phyloP scores from a whole-genome alignment of 2,888 invertebrate species.

The Lysandra bellargus region DNA sequence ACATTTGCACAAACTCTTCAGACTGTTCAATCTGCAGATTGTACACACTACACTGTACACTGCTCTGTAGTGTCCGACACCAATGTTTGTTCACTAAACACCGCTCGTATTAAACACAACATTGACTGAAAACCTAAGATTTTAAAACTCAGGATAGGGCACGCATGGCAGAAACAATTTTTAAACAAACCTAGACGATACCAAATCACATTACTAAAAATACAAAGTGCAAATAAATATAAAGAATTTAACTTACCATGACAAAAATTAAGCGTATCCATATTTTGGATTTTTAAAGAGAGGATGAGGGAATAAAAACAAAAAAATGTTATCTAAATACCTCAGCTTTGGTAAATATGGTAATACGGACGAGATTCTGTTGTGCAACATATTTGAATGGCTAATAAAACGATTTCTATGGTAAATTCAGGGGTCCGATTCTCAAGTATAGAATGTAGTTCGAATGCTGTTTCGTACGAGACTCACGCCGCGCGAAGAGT shows the following conservation, averaged over 20 bases:
- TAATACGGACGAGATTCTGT: constrained; percentile 29
- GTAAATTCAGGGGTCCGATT: constrained; percentile 26
- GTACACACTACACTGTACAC: not conserved
- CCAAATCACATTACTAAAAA: not conserved
- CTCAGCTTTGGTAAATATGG: constrained; percentile 5
- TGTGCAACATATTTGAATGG: constrained; percentile 31
- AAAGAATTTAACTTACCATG: not conserved
- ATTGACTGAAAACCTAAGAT: constrained; percentile 36
- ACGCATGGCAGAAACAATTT: too few species aligned
- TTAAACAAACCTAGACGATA: not conserved
- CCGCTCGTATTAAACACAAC: constrained; percentile 37
- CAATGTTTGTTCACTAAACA: constrained; percentile 43
- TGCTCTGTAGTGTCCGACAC: not conserved
- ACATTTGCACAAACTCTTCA: not conserved
- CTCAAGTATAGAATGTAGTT: not conserved
- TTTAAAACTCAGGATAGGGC: not conserved
- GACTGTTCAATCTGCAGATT: constrained; percentile 10
- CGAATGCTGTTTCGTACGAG: too few species aligned
- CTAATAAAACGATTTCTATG: constrained; percentile 38
- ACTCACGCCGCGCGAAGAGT: too few species aligned
- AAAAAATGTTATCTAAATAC: constrained; percentile 6
- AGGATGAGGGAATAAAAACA: not conserved
- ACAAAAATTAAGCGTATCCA: not conserved
- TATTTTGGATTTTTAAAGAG: not conserved
- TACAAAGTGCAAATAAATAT: not conserved